These are phyloP conservation scores for Ruditapes philippinarum DNA, from an alignment of 1,140 invertebrate species.

Conservation along the genomic window DNA sequence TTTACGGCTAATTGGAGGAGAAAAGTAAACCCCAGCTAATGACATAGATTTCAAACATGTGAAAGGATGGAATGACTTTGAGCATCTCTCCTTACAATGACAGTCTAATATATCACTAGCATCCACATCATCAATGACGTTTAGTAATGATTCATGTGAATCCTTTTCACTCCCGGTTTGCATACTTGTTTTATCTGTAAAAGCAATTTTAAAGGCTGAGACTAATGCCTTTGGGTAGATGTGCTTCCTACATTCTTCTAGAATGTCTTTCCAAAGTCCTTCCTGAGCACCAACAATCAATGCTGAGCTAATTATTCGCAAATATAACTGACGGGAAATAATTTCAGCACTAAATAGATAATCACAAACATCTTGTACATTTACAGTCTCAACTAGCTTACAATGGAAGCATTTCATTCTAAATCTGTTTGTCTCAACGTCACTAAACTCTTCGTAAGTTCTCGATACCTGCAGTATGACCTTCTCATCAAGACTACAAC, in stretches of 20 bases:
- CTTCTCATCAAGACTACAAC: not conserved
- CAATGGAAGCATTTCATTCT: conserved; percentile 20
- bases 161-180: not conserved
- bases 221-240: not conserved
- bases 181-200: not conserved
- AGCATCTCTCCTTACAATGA: not conserved
- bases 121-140: not conserved
- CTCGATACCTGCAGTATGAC: not conserved
- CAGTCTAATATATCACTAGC: not conserved
- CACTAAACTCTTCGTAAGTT: conserved; percentile 12
- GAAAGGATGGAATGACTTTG: conserved; percentile 6
- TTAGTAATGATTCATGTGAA: not conserved
- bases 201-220: not conserved
- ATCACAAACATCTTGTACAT: not conserved
- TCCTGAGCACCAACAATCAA: conserved; percentile 1
- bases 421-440: not conserved
- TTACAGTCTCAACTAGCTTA: not conserved
- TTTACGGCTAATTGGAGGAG: not conserved
- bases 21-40: not conserved
- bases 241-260: not conserved
- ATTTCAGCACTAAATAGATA: conserved; percentile 21
- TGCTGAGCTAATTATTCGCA: not conserved
- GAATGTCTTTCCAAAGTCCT: not conserved
- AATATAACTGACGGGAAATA: not conserved
- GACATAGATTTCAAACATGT: conserved; percentile 10